Conservation (phyloP, 2,797 vertebrate species). For the Catostomus latipinnis region DNA sequence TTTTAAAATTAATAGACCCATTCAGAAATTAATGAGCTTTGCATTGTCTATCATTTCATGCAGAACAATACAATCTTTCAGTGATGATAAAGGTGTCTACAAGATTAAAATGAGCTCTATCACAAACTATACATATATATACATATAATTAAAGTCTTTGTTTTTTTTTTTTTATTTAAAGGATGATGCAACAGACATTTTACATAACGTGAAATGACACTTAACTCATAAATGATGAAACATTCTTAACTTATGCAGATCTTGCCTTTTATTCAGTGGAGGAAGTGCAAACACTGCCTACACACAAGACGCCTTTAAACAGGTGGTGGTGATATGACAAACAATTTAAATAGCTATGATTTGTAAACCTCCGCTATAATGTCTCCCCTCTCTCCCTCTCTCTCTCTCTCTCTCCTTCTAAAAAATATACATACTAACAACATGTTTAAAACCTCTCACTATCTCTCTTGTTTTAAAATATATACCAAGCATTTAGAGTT, state of each 20-base stretch:
- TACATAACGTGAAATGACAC: slow-evolving; percentile 22
- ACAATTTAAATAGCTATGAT: slow-evolving; percentile 48
- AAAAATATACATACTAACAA: slow-evolving; percentile 4
- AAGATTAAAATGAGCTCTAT: too few species aligned
- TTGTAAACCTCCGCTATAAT: slow-evolving; percentile 12
- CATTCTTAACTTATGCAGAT: slow-evolving; percentile 32
- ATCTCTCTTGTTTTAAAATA: background rate
- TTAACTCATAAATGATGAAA: slow-evolving; percentile 43
- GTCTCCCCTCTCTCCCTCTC: slow-evolving; percentile 7
- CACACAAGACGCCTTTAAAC: slow-evolving; percentile 32
- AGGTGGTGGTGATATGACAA: slow-evolving; percentile 53
- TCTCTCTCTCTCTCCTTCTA: background rate
- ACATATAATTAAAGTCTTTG: too few species aligned
- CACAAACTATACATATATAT: too few species aligned
- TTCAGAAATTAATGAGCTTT: background rate
- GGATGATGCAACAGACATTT: slow-evolving; percentile 28
- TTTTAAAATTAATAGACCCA: background rate
- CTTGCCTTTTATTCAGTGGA: slow-evolving; percentile 28
- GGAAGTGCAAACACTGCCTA: slow-evolving; percentile 48
- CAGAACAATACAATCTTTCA: background rate
- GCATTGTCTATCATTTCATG: background rate
- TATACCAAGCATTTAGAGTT: background rate
- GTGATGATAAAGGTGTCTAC: background rate
- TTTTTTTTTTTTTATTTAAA: background rate
- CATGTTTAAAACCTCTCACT: slow-evolving; percentile 10